Conservation (phyloP, 2,113 vertebrate genomes). For the Cyanistes caeruleus region DNA sequence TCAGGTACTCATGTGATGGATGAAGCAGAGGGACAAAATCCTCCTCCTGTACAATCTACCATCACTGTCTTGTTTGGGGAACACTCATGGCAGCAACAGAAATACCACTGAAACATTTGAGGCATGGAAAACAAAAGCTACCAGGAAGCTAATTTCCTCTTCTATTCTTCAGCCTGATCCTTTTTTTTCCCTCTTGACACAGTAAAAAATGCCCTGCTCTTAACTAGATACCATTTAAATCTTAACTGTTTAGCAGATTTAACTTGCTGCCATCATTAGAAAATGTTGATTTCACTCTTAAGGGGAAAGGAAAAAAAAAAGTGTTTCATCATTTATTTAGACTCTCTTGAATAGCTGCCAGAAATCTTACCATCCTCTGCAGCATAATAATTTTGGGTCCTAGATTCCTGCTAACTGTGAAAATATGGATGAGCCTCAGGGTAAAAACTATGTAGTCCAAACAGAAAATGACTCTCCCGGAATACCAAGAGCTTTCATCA, state of each 20-base stretch:
- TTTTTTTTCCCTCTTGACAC: neutral
- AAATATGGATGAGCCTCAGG: slow-evolving; percentile 94
- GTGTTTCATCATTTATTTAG: slow-evolving; percentile 5
- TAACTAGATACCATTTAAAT: slow-evolving; percentile 7
- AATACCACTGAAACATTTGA: neutral
- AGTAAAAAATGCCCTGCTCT: neutral
- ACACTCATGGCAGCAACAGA: neutral
- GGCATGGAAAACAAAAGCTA: neutral
- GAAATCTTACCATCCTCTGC: slow-evolving; percentile 88
- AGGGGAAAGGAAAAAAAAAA: neutral
- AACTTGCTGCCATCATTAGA: slow-evolving; percentile 5
- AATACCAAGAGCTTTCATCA: slow-evolving; percentile 79
- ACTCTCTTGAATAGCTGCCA: slow-evolving; percentile 9
- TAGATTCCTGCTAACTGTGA: slow-evolving; percentile 92
- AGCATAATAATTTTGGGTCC: slow-evolving; percentile 98
- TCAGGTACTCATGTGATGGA: neutral
- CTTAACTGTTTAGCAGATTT: slow-evolving; percentile 5
- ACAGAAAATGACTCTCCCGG: slow-evolving; percentile 91
- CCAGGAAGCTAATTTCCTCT: neutral
- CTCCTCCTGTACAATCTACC: neutral
- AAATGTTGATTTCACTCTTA: neutral
- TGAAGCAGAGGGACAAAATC: neutral
- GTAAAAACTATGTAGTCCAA: slow-evolving; percentile 97
- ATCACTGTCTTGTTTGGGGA: neutral
- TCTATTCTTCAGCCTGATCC: neutral